Conservation (phyloP, 2,113 vertebrate species). For the Lanius collurio region DNA sequence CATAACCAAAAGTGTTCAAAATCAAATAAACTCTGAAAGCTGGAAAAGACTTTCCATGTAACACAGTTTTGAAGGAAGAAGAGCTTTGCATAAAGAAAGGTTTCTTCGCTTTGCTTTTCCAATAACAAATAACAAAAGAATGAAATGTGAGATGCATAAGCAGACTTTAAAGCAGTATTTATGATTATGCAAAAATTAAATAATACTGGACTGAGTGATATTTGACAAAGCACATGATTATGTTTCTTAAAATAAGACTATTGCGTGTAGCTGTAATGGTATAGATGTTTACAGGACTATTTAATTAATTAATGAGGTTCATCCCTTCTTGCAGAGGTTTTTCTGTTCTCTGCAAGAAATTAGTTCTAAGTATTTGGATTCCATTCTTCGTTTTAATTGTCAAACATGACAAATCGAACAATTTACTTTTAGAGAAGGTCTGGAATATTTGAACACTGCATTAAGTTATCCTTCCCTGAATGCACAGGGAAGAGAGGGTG, state of each 20-base stretch:
- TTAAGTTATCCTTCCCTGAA: not conserved
- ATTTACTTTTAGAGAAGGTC: not conserved
- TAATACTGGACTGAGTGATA: not conserved
- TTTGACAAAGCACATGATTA: not conserved
- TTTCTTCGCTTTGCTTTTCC: not conserved
- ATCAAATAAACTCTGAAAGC: constrained; percentile 36
- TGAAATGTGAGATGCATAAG: not conserved
- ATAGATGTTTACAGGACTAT: not conserved
- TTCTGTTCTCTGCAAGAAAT: not conserved
- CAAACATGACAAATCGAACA: not conserved
- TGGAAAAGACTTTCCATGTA: not conserved
- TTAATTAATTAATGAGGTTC: not conserved
- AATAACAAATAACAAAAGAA: not conserved
- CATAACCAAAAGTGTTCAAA: constrained; percentile 61
- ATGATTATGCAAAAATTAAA: not conserved
- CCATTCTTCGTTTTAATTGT: not conserved
- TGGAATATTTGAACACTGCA: not conserved
- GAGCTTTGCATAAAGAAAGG: not conserved
- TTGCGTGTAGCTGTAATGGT: not conserved
- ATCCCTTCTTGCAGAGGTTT: not conserved
- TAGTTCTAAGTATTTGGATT: not conserved
- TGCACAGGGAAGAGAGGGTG: not conserved
- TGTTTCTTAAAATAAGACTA: not conserved
- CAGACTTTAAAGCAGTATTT: not conserved
- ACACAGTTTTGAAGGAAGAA: not conserved